A percentile compares a stretch with the other conserved stretches of the same genome.
Conservation (phyloP, 2,888 invertebrate species). For the Drosophila aldrichi region DNA sequence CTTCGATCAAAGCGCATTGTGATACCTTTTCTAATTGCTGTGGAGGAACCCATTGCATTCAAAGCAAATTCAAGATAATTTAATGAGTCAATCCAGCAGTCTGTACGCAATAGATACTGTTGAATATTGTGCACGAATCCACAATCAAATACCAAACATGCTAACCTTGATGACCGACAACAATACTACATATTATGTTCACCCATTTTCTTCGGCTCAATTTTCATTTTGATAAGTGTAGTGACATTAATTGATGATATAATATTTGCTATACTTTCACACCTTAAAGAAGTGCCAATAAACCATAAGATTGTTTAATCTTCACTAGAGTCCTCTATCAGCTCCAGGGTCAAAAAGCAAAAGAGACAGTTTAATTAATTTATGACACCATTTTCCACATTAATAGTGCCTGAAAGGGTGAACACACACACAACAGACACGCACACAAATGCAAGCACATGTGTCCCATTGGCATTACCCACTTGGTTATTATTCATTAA, state of each 20-base stretch:
- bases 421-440: constrained; percentile 7
- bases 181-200: neutral
- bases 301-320: constrained; percentile 54
- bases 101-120: neutral
- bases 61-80: neutral
- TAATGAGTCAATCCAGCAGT: neutral
- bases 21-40: neutral
- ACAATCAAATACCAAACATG: neutral
- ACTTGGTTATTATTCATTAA: constrained; percentile 73
- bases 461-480: constrained; percentile 39
- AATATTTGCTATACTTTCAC: neutral
- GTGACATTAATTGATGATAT: neutral
- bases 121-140: neutral
- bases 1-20: neutral
- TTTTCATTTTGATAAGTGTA: neutral
- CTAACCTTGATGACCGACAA: neutral
- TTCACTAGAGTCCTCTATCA: constrained; percentile 9
- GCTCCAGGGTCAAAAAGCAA: constrained; percentile 23
- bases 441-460: constrained; percentile 38
- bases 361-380: constrained; percentile 74
- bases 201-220: neutral
- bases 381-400: constrained; percentile 63
- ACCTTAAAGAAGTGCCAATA: constrained; percentile 34
- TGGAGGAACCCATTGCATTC: neutral
- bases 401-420: constrained; percentile 36